These are phyloP conservation scores for Micromesistius poutassou DNA, from an alignment of 2,797 vertebrate species.

Conservation along the genomic window DNA sequence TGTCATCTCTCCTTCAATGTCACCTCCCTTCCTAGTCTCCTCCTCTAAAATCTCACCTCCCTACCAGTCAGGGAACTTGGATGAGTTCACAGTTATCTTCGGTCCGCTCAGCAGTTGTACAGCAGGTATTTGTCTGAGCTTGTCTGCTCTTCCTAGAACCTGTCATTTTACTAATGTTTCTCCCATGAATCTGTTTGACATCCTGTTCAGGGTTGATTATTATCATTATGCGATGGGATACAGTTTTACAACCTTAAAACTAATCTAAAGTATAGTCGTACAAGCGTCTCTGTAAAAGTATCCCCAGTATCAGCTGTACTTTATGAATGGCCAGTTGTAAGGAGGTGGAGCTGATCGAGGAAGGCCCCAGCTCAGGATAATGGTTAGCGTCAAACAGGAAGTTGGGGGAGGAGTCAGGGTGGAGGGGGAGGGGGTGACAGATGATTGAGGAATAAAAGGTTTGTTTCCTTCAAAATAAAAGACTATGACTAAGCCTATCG, in stretches of 20 bases:
- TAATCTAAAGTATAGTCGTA: background rate
- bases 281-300: background rate
- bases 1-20: background rate
- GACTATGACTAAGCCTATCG: background rate
- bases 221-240: background rate
- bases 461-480: conserved; percentile 1
- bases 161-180: background rate
- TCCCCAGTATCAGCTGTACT: background rate
- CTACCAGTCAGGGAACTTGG: background rate
- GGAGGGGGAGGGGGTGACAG: conserved; percentile 9
- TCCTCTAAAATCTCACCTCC: conserved; percentile 46
- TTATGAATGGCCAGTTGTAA: background rate
- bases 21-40: background rate
- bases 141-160: background rate
- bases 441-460: background rate
- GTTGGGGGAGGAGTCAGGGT: background rate
- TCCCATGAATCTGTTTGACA: background rate
- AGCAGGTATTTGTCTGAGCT: background rate
- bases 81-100: background rate
- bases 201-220: too few relatives aligned
- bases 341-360: background rate
- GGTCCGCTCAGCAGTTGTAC: background rate
- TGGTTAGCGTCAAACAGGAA: background rate
- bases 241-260: background rate
- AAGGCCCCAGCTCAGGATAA: background rate